Evolutionary conservation across 2,797 vertebrate species (phyloP).

Genomic region (Acanthurus leucopareius): DNA sequence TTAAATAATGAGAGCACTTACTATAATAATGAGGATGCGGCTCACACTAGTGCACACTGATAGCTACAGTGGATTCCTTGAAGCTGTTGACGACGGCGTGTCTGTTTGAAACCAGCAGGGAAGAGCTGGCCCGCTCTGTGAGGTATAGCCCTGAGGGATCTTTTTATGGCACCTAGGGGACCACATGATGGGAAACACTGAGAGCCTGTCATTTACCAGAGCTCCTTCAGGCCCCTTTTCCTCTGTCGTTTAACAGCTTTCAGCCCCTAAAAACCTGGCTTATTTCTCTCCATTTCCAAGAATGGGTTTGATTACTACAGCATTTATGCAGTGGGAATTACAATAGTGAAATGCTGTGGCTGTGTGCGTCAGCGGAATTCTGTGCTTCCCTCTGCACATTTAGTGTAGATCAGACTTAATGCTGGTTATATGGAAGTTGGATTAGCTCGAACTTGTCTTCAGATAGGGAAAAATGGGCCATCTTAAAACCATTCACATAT

Average conservation of each 20-base stretch:
- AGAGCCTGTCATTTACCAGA: constrained; percentile 63
- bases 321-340: constrained; percentile 5
- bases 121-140: constrained; percentile 46
- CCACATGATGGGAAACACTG: constrained; percentile 60
- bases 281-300: constrained; percentile 18
- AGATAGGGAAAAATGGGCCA: constrained; percentile 31
- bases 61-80: constrained; percentile 40
- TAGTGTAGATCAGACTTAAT: constrained; percentile 39
- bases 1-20: constrained; percentile 57
- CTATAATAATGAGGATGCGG: constrained; percentile 47
- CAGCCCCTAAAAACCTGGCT: constrained; percentile 15
- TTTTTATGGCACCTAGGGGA: constrained; percentile 66
- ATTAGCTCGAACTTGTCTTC: constrained; percentile 60
- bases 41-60: constrained; percentile 34
- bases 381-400: constrained; percentile 19
- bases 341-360: constrained; percentile 4
- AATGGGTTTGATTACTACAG: constrained; percentile 16
- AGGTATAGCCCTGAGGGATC: constrained; percentile 51
- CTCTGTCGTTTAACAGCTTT: constrained; percentile 43
- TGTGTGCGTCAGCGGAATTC: neutral
- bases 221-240: constrained; percentile 42
- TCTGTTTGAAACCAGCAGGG: constrained; percentile 67
- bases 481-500: constrained; percentile 48
- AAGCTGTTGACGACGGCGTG: constrained; percentile 42
- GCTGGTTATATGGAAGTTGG: constrained; percentile 21